Percentiles rank a stretch among this genome's conserved stretches.
Evolutionary conservation across 2,113 vertebrate species (phyloP).

Genomic region (Semicossyphus pulcher): DNA sequence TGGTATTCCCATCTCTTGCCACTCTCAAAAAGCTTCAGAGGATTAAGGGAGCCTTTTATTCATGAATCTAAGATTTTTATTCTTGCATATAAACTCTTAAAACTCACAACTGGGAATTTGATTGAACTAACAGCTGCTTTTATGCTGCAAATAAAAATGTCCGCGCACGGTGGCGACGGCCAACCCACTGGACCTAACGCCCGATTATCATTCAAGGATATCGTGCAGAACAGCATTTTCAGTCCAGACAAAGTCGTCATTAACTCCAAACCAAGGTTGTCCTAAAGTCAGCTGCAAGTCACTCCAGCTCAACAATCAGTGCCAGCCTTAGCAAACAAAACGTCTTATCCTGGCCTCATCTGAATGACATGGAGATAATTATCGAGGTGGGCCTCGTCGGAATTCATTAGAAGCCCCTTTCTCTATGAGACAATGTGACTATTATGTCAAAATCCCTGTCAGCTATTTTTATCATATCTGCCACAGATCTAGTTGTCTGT

Average conservation of each 20-base stretch:
- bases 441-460: slow-evolving; percentile 81
- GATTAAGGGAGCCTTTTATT: slow-evolving; percentile 46
- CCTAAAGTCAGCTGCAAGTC: slow-evolving; percentile 54
- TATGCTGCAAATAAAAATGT: slow-evolving; percentile 54
- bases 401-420: slow-evolving; percentile 76
- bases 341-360: slow-evolving; percentile 68
- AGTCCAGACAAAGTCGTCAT: slow-evolving; percentile 65
- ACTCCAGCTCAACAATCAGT: slow-evolving; percentile 50
- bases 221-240: slow-evolving; percentile 61
- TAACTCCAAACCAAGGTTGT: slow-evolving; percentile 73
- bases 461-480: slow-evolving; percentile 81
- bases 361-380: slow-evolving; percentile 78
- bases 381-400: slow-evolving; percentile 66
- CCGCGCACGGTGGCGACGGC: not conserved
- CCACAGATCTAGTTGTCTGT: slow-evolving; percentile 68
- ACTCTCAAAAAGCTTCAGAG: slow-evolving; percentile 15
- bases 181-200: slow-evolving; percentile 32
- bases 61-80: slow-evolving; percentile 31
- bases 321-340: slow-evolving; percentile 71
- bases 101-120: slow-evolving; percentile 52
- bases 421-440: slow-evolving; percentile 76
- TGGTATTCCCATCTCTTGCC: slow-evolving; percentile 1
- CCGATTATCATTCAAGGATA: slow-evolving; percentile 65
- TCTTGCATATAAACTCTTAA: slow-evolving; percentile 33
- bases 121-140: slow-evolving; percentile 63